These are phyloP conservation scores for Brachypteracias leptosomus DNA, from an alignment of 2,113 vertebrate genomes.

Conservation along the genomic window DNA sequence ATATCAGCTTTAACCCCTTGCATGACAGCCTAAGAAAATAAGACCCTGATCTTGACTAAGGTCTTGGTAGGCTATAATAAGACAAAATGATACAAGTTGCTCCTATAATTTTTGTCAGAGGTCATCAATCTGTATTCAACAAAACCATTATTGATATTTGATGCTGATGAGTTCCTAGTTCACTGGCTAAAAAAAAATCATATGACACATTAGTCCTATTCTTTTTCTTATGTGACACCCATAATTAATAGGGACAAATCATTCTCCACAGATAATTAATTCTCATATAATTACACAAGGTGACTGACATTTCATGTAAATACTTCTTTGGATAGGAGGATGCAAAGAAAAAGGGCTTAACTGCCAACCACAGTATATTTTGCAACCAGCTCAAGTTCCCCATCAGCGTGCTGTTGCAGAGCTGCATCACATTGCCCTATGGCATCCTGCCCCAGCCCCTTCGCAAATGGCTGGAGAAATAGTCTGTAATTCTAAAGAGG, in stretches of 20 bases:
- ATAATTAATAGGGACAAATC: conserved; percentile 60
- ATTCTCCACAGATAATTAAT: conserved; percentile 55
- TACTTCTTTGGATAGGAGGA: conserved; percentile 13
- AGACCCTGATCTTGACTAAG: conserved; percentile 7
- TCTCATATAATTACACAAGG: conserved; percentile 34
- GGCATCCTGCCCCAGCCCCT: background rate
- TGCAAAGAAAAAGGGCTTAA: conserved; percentile 2
- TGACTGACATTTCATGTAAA: conserved; percentile 53
- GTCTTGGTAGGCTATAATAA: conserved; percentile 55
- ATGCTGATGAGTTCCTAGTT: conserved; percentile 36
- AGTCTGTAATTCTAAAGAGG: background rate
- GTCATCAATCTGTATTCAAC: conserved; percentile 59
- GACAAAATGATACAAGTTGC: conserved; percentile 56
- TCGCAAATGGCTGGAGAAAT: background rate
- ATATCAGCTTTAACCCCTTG: conserved; percentile 61
- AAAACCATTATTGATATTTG: conserved; percentile 57
- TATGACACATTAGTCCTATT: conserved; percentile 37
- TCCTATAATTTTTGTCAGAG: conserved; percentile 65
- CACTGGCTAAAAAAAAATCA: background rate
- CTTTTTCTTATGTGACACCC: conserved; percentile 39
- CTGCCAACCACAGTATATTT: background rate
- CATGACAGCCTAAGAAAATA: conserved; percentile 45
- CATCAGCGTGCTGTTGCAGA: background rate
- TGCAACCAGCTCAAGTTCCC: background rate
- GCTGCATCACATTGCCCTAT: background rate